phyloP scores from a whole-genome alignment of 1,140 invertebrate genomes.

The Drosophila kikkawai region DNA sequence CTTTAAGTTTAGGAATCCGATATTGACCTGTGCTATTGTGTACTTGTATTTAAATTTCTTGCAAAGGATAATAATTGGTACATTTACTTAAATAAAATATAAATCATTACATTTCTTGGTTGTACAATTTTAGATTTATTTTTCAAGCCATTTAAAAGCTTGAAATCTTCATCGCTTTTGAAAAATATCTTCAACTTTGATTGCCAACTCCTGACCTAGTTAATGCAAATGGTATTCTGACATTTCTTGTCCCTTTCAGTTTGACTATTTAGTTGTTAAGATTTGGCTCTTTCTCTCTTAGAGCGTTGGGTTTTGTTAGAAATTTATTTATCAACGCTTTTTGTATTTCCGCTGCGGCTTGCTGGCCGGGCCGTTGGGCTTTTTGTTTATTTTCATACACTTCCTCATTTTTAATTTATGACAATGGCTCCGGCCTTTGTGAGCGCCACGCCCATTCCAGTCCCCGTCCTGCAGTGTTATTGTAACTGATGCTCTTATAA shows the following conservation, averaged over 20 bases:
- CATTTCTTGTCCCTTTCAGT: slow-evolving; percentile 1
- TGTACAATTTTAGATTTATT: neutral
- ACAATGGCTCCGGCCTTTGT: slow-evolving; percentile 77
- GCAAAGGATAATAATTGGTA: too few species aligned
- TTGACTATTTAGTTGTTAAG: slow-evolving; percentile 32
- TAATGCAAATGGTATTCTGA: neutral
- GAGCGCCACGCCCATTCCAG: slow-evolving; percentile 47
- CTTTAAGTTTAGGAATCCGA: neutral
- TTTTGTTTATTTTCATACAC: slow-evolving; percentile 82
- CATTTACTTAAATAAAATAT: too few species aligned
- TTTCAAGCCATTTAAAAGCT: neutral
- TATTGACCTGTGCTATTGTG: slow-evolving; percentile 1
- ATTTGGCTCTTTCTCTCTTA: slow-evolving; percentile 6
- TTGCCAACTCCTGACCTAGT: neutral
- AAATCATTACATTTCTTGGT: neutral
- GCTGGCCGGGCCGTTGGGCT: slow-evolving; percentile 60
- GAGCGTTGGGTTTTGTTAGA: slow-evolving; percentile 43
- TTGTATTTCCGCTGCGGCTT: slow-evolving; percentile 69
- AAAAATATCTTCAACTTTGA: neutral
- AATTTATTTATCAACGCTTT: slow-evolving; percentile 82
- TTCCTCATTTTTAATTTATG: slow-evolving; percentile 84
- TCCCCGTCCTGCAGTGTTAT: slow-evolving; percentile 58
- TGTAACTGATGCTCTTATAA: slow-evolving; percentile 84
- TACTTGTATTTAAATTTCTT: neutral
- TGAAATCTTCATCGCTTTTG: neutral